phyloP scores from a whole-genome alignment of 2,797 vertebrate genomes.

The Discoglossus pictus region DNA sequence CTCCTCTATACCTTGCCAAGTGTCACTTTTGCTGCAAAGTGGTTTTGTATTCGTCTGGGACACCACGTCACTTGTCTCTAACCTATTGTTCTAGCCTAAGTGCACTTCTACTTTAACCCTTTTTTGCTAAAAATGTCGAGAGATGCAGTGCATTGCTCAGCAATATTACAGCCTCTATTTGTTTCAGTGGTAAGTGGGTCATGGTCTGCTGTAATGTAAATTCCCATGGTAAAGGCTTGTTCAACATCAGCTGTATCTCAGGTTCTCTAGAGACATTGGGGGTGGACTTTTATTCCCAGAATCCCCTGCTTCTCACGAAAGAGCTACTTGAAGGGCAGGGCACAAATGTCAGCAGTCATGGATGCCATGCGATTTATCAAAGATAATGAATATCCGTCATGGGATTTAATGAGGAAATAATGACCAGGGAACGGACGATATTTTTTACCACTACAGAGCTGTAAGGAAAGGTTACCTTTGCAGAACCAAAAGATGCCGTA shows the following conservation, averaged over 20 bases:
- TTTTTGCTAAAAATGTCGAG: neutral
- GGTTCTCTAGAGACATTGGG: too few species aligned
- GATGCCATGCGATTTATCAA: constrained; percentile 6
- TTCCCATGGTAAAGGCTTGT: too few species aligned
- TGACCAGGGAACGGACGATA: neutral
- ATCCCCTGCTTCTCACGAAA: too few species aligned
- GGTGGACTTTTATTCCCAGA: too few species aligned
- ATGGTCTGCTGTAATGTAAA: neutral
- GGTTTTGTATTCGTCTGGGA: constrained; percentile 47
- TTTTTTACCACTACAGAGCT: neutral
- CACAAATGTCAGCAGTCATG: neutral
- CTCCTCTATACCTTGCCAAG: constrained; percentile 45
- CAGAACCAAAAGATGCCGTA: neutral
- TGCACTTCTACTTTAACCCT: constrained; percentile 29
- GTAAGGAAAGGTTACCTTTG: constrained; percentile 8
- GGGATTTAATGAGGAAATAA: constrained; percentile 11
- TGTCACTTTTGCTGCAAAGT: constrained; percentile 51
- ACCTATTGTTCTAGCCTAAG: constrained; percentile 41
- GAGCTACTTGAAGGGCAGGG: neutral
- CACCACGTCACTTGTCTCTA: constrained; percentile 33
- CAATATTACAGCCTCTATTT: neutral
- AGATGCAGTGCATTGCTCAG: neutral
- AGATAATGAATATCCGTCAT: neutral
- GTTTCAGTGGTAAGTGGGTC: neutral
- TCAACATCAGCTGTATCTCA: too few species aligned